These are phyloP conservation scores for Brachionus calyciflorus DNA, from an alignment of 1,140 invertebrate species.

Conservation along the genomic window DNA sequence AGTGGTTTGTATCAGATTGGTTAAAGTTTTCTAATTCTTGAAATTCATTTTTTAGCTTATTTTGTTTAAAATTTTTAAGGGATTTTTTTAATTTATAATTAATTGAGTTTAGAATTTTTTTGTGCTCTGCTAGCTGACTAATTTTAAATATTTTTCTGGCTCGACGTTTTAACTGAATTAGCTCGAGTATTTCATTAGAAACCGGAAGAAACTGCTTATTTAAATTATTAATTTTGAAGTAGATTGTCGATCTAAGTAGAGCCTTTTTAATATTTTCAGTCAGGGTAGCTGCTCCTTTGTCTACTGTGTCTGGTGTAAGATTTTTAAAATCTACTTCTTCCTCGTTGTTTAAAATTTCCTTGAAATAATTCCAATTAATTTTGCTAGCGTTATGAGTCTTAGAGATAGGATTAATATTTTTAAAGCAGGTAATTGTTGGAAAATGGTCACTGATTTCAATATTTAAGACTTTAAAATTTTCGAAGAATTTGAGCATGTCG, in stretches of 20 bases:
- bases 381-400: background rate
- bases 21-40: background rate
- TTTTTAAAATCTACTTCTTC: too few relatives aligned
- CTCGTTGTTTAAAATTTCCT: background rate
- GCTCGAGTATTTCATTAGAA: too few relatives aligned
- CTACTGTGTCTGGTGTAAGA: background rate
- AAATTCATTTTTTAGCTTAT: background rate
- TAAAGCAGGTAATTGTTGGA: background rate
- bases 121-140: background rate
- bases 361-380: conserved; percentile 8
- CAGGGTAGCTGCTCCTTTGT: background rate
- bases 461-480: background rate
- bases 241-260: too few relatives aligned
- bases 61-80: background rate
- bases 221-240: too few relatives aligned
- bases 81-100: background rate
- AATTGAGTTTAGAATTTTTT: background rate
- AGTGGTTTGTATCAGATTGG: background rate
- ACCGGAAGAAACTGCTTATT: too few relatives aligned
- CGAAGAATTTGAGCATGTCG: background rate
- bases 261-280: too few relatives aligned
- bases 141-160: too few relatives aligned
- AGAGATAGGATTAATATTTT: background rate
- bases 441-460: background rate
- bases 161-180: too few relatives aligned